Base-by-base conservation (phyloP, 2,888 invertebrate species). In the Drosophila koepferae region DNA sequence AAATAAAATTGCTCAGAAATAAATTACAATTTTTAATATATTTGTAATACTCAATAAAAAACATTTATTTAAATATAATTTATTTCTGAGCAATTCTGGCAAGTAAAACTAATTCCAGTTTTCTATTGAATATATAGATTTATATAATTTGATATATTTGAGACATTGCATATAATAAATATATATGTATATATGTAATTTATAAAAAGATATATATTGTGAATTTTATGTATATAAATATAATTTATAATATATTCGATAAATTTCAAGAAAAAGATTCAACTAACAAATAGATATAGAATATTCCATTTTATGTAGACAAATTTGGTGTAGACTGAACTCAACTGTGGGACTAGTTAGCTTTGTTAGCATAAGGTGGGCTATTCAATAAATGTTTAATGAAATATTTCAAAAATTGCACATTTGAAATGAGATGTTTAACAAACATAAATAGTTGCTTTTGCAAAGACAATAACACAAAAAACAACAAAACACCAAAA, bases 301-400 rank as follows among this genome's bases (percentile, higher is more conserved):
- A 34, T 53, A 16, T 12, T 10, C 16, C 4, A 20, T 20, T 23
- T 23, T 0, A 20, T 44, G 20, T 20, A 23, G 23, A 34, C n/a
- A 31, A 41, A 31, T 41, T 54, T 7, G 10, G 20, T 28, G 12
- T 23, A 40, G 16, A 55, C 36, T 34, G 31, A 31, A 41, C 31
- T 43, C 16, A 49, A 36, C 34, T 60, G 51, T 53, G 55, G 44
- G 77, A 77, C 77, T 77, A 77, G 77, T 63, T 51, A 67, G 51
- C 18, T 16, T 67, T 23, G 20, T 23, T 62, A 63, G 51, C 38
- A 23, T 59, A 49, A 46, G 77, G 77, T 77, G 80, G 80, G 60
- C 56, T 61, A 55, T 54, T 64, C 55, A 63, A 18, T 53, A 41
- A 20, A 3, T 6, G n/a, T 38, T 31, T 41, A 16, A 23, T 49